phyloP scores from a whole-genome alignment of 1,140 invertebrate species.

The Leptinotarsa lineolata region DNA sequence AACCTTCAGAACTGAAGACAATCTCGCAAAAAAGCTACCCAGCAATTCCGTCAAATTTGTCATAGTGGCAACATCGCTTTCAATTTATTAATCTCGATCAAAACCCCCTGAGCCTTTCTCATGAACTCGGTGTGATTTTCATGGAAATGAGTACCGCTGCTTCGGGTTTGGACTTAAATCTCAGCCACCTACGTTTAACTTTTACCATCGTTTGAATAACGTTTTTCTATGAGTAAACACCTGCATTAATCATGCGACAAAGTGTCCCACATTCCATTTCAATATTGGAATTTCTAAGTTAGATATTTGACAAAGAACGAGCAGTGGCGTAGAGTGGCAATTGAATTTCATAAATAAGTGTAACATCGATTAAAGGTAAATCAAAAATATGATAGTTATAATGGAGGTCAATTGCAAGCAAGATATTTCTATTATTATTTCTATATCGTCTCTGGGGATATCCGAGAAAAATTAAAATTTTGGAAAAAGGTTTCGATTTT shows the following conservation, averaged over 20 bases:
- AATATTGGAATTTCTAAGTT: slow-evolving; percentile 18
- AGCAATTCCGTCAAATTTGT: too few relatives aligned
- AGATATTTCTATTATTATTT: neutral
- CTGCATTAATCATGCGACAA: slow-evolving; percentile 27
- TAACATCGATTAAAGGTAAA: neutral
- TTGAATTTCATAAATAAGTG: neutral
- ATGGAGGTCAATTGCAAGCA: neutral
- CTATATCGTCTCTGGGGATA: too few relatives aligned
- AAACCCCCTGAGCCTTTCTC: slow-evolving; percentile 34
- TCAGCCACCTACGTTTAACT: slow-evolving; percentile 2
- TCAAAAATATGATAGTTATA: neutral
- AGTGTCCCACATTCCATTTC: slow-evolving; percentile 27
- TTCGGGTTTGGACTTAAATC: slow-evolving; percentile 12
- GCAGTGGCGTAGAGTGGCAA: neutral
- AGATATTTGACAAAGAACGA: neutral
- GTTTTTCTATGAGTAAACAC: slow-evolving; percentile 21
- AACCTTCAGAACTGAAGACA: too few relatives aligned
- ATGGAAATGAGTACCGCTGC: slow-evolving; percentile 34
- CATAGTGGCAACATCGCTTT: neutral
- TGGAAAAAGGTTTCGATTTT: neutral
- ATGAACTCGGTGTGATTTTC: slow-evolving; percentile 43
- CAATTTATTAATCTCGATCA: neutral
- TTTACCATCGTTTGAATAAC: slow-evolving; percentile 22
- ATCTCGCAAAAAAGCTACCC: too few relatives aligned
- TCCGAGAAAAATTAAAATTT: neutral